Evolutionary conservation across 2,113 vertebrate genomes (phyloP).

Genomic region (Gambusia affinis): DNA sequence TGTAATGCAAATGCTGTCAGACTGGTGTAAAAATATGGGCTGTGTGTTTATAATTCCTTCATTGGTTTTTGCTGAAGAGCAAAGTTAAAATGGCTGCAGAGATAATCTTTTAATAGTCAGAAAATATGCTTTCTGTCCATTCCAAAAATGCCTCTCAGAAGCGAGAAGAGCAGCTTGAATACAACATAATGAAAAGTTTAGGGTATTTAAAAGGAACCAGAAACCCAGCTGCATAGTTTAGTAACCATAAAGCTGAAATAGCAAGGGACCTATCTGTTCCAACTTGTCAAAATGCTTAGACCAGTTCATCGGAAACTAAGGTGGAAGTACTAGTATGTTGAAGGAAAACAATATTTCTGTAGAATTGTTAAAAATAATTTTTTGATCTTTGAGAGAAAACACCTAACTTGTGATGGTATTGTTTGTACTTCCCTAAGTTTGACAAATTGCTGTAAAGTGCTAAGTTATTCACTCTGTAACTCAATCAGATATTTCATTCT

Average conservation of each 20-base stretch:
- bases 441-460: no score
- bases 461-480: no score
- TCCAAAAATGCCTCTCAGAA: not conserved
- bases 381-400: no score
- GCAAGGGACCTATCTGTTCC: not conserved
- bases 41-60: not conserved
- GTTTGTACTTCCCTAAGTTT: no score
- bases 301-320: not conserved
- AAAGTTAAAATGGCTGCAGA: constrained; percentile 4
- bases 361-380: not conserved
- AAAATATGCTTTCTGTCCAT: not conserved
- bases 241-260: not conserved
- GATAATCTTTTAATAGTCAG: constrained; percentile 4
- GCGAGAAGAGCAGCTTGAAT: not conserved
- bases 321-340: not conserved
- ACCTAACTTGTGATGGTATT: no score
- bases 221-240: constrained; percentile 2
- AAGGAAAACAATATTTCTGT: not conserved
- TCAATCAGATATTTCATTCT: no score
- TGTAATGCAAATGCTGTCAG: not conserved
- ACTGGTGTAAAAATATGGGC: not conserved
- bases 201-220: not conserved
- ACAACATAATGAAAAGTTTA: not conserved
- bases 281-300: not conserved
- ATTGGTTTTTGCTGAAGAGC: not conserved